Conservation (phyloP, 2,113 vertebrate genomes). For the Gnathonemus echidnorhynchus region DNA sequence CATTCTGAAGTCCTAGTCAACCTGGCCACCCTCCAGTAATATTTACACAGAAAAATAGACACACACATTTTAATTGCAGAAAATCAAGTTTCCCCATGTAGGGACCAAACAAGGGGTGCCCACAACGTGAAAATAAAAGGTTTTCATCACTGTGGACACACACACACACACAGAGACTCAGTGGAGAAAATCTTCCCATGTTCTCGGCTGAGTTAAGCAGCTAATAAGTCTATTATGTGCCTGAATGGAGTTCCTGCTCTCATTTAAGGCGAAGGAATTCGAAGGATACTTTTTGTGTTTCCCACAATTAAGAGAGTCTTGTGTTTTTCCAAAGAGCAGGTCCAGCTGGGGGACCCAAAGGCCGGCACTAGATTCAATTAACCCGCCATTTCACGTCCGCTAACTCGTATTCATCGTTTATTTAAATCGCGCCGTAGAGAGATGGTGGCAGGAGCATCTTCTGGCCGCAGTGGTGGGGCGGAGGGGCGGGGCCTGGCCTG, state of each 20-base stretch:
- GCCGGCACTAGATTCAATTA: slow-evolving; percentile 91
- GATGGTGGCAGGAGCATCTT: slow-evolving; percentile 49
- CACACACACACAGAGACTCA: slow-evolving; percentile 24
- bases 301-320: slow-evolving; percentile 83
- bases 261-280: slow-evolving; percentile 86
- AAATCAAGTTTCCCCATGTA: neutral
- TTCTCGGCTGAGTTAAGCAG: slow-evolving; percentile 85
- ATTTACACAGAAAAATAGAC: neutral
- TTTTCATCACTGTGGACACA: neutral
- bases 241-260: slow-evolving; percentile 82
- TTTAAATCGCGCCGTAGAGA: slow-evolving; percentile 61
- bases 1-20: neutral
- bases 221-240: slow-evolving; percentile 86
- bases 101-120: neutral
- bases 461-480: slow-evolving; percentile 60
- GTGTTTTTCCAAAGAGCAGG: slow-evolving; percentile 80
- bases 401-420: slow-evolving; percentile 83
- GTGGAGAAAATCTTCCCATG: slow-evolving; percentile 73
- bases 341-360: slow-evolving; percentile 80
- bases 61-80: neutral
- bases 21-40: neutral
- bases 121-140: neutral
- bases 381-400: slow-evolving; percentile 87
- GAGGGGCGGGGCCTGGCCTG: slow-evolving; percentile 76
- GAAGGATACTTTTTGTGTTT: slow-evolving; percentile 95